Conservation (phyloP, 2,888 invertebrate genomes). For the Blomia tropicalis region DNA sequence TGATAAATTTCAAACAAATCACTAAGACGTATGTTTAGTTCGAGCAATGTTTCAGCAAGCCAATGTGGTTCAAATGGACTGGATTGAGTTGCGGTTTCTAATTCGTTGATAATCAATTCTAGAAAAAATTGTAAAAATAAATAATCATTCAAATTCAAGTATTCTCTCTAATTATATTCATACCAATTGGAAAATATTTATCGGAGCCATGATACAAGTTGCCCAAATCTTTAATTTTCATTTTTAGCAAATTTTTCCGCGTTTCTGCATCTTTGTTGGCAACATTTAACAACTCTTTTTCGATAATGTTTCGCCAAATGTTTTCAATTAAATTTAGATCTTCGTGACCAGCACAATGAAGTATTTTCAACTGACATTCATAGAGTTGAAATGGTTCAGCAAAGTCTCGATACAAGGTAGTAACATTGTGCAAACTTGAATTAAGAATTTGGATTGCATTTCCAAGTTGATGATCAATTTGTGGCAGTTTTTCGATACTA, state of each 20-base stretch:
- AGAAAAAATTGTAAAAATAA: conserved; percentile 26
- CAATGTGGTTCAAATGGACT: conserved; percentile 38
- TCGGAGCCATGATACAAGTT: conserved; percentile 62
- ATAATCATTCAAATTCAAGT: not conserved
- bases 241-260: conserved; percentile 40
- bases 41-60: conserved; percentile 58
- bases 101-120: conserved; percentile 37
- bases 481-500: conserved; percentile 44
- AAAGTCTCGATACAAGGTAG: conserved; percentile 73
- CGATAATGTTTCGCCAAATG: conserved; percentile 69
- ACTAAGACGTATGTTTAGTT: conserved; percentile 58
- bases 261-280: conserved; percentile 26
- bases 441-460: conserved; percentile 55
- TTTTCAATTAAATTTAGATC: conserved; percentile 71
- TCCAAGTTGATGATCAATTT: conserved; percentile 34
- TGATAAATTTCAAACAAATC: conserved; percentile 67
- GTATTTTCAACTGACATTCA: conserved; percentile 84
- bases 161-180: conserved; percentile 6
- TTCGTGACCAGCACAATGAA: conserved; percentile 82
- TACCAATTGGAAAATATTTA: conserved; percentile 71
- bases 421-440: conserved; percentile 65
- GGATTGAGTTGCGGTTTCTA: conserved; percentile 36
- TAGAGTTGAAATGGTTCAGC: conserved; percentile 74
- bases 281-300: conserved; percentile 34
- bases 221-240: conserved; percentile 57